Evolutionary conservation across 1,140 invertebrate species (phyloP), one percentile per base, ranked within the genome.

Genomic region (Sycobia sp.): DNA sequence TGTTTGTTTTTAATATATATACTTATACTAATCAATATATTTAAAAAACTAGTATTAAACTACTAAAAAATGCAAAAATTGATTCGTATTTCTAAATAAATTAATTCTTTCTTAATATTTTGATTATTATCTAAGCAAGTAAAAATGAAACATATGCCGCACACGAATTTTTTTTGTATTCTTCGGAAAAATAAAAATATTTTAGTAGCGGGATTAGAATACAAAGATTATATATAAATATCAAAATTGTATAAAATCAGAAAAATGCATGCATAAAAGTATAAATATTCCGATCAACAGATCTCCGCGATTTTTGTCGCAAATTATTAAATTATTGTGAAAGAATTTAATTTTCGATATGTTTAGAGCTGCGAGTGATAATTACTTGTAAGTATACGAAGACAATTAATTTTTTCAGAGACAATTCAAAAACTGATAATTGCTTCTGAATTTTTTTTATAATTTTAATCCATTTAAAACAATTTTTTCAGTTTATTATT

Each of bases 291-390:
- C 18, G 25, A 18, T 49, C 4, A 25, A 49, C 16, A 14, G 44
- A 62, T 56, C 32, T 55, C 60, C 39, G 43, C 32, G 53, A 13
- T 54, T 62, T 55, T 62, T 56, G 8, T 62, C 44, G 14, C n/a
- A 29, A 62, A 62, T 43, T 47, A 56, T 62, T 62, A 55, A 4
- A 13, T 50, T 49, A 34, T 29, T 62, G 14, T n/a, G 32, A 55
- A 55, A 62, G 20, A 47, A 47, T 54, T 47, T 18, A n/a, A 55
- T 46, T 55, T 62, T 62, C 2, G 7, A 62, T 32, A 34, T 55
- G 32, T 62, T 34, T 38, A 62, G 23, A 18, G 36, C 16, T 46
- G 47, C n/a, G 25, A n/a, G 13, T 47, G 13, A 39, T 47, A n/a
- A n/a, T n/a, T n/a, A n/a, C n/a, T n/a, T n/a, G n/a, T n/a, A n/a